phyloP scores from a whole-genome alignment of 2,888 invertebrate genomes.

The Salpingus planirostris region DNA sequence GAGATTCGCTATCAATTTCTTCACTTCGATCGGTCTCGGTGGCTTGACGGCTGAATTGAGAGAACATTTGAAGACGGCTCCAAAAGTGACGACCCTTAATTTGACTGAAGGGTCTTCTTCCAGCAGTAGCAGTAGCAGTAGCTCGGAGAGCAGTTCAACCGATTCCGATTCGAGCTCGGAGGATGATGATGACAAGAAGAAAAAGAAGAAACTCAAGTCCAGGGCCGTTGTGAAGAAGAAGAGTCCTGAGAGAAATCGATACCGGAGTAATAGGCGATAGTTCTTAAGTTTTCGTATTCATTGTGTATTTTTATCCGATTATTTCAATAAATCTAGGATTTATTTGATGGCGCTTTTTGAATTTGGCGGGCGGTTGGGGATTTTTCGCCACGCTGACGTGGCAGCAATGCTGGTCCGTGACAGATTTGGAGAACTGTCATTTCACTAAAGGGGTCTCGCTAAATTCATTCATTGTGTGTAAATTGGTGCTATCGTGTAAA shows the following conservation, averaged over 20 bases:
- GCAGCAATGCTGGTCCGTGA: too few species aligned
- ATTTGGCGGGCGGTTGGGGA: too few species aligned
- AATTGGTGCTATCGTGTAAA: conserved; percentile 24
- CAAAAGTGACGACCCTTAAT: conserved; percentile 47
- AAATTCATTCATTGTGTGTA: conserved; percentile 28
- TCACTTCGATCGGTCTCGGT: conserved; percentile 93
- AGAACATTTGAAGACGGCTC: conserved; percentile 75
- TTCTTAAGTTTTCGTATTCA: too few species aligned
- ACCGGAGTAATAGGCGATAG: too few species aligned
- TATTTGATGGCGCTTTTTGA: too few species aligned
- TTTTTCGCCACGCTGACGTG: too few species aligned
- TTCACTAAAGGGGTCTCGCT: conserved; percentile 19
- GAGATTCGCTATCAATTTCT: conserved; percentile 95
- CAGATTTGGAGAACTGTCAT: too few species aligned
- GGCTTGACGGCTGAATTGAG: conserved; percentile 89
- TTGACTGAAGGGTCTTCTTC: conserved; percentile 25
- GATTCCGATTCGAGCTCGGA: conserved; percentile 24
- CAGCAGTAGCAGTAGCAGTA: conserved; percentile 16
- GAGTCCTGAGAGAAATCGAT: too few species aligned
- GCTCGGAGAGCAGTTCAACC: conserved; percentile 9
- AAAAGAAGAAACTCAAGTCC: conserved; percentile 12
- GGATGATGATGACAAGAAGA: conserved; percentile 20
- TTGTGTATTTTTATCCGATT: too few species aligned
- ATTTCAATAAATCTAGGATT: too few species aligned
- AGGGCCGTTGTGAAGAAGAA: too few species aligned